These are phyloP conservation scores for Oreortyx pictus DNA, from an alignment of 2,797 vertebrate genomes.

Conservation along the genomic window DNA sequence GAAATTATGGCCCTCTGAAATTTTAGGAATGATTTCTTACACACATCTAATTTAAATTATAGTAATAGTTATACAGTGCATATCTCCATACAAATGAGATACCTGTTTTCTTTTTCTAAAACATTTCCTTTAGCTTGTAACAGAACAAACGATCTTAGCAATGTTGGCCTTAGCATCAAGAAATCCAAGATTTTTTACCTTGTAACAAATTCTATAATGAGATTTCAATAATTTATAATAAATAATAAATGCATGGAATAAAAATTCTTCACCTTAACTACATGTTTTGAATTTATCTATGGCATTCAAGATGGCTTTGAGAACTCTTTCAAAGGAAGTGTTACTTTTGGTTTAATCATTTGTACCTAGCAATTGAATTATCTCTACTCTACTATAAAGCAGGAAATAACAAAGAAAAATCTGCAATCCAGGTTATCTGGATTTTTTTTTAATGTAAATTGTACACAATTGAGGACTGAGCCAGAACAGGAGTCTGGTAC, in stretches of 20 bases:
- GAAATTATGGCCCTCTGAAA: too few relatives aligned
- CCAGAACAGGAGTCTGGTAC: not conserved
- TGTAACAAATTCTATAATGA: not conserved
- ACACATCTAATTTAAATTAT: too few relatives aligned
- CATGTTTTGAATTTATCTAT: not conserved
- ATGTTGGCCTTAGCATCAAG: not conserved
- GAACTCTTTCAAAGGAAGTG: not conserved
- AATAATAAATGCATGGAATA: not conserved
- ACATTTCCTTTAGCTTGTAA: not conserved
- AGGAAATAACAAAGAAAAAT: not conserved
- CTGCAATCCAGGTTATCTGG: accelerated
- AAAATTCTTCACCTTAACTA: not conserved
- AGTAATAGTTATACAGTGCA: too few relatives aligned
- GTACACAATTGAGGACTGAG: not conserved
- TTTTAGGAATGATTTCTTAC: too few relatives aligned
- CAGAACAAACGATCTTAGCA: not conserved
- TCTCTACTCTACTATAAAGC: not conserved
- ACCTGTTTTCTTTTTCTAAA: not conserved
- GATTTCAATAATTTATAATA: not conserved
- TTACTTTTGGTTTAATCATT: not conserved
- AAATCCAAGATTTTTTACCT: not conserved
- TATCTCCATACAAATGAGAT: not conserved
- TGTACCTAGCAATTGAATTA: not conserved
- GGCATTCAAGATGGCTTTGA: not conserved
- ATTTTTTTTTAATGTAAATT: not conserved